Evolutionary conservation across 2,113 vertebrate species (phyloP).

Genomic region (Muntiacus muntjak): DNA sequence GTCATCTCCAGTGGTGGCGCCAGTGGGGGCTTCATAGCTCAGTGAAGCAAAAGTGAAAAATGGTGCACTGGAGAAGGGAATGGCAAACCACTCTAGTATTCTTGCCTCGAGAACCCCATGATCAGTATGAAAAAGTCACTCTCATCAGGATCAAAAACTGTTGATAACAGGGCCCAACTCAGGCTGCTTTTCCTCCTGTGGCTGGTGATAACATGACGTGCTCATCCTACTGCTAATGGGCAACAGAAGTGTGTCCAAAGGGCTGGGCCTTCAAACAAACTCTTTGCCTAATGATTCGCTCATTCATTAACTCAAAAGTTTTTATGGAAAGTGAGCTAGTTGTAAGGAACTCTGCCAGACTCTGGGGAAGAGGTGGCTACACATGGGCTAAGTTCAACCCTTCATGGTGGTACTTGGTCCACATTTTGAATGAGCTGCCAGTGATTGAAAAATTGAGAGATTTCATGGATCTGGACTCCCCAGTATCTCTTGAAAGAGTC

Average conservation of each 20-base stretch:
- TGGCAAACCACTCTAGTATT: background rate
- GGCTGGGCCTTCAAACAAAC: background rate
- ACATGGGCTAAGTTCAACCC: background rate
- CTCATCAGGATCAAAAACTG: background rate
- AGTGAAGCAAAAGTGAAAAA: background rate
- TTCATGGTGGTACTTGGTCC: background rate
- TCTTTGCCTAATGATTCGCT: background rate
- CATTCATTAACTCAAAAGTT: background rate
- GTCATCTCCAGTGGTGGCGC: background rate
- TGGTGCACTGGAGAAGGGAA: background rate
- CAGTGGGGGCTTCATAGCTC: background rate
- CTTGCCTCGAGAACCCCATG: background rate
- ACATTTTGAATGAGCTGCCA: background rate
- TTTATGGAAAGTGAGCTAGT: background rate
- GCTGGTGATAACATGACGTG: accelerated
- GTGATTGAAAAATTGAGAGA: background rate
- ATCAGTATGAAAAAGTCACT: background rate
- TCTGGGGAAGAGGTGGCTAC: background rate
- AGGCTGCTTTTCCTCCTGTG: background rate
- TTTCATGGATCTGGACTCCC: background rate
- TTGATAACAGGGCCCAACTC: background rate
- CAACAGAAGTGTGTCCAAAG: background rate
- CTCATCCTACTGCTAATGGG: accelerated
- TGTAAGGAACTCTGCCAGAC: background rate
- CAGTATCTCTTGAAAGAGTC: background rate